Base-by-base conservation (phyloP, 2,797 vertebrate genomes). In the Lepus oiostolus region DNA sequence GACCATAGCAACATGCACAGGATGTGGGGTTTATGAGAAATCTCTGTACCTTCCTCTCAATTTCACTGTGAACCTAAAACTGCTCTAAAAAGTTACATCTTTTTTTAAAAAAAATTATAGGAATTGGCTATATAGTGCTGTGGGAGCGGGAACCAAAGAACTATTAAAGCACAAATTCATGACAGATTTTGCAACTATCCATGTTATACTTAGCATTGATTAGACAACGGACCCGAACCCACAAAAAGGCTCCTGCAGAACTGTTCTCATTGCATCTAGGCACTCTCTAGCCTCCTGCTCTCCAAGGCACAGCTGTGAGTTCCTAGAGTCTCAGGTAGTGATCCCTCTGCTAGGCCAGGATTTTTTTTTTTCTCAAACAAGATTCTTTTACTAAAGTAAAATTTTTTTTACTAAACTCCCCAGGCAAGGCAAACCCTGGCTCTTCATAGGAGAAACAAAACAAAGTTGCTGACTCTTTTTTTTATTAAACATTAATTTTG, bases 381-480 rank as follows among this genome's bases (percentile, higher is more conserved):
- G 70, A 87, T 63, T 82, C 63, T 96, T 95, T 95, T 95, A 54
- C 50, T 88, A 80, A 95, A 96, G 75, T 71, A 87, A 47, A 47
- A 47, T 47, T 47, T 47, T 42, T 47, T 47, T 47, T 47, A 47
- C 42, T 92, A 97, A 97, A 94, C 42, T 88, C 96, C 60, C 19
- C 9, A 91, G 92, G 88, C 70, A 30, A 2, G 1, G 0, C 14
- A 13, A 82, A 65, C 28, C 32, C 76, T 62, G 17, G 60, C 21
- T 91, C 35, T 91, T 71, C 52, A 42, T 30, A 42, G 35, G 6
- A 67, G 85, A 65, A 80, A 92, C 86, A 26, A 70, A 76, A 47
- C 35, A 79, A 91, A 67, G 35, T 75, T 97, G 96, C 94, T 97
- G 94, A 96, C 88, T 96, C 88, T 71, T 86, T 96, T 94, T 58